phyloP scores from a whole-genome alignment of 2,888 invertebrate species.

The Lycophotia porphyrea region DNA sequence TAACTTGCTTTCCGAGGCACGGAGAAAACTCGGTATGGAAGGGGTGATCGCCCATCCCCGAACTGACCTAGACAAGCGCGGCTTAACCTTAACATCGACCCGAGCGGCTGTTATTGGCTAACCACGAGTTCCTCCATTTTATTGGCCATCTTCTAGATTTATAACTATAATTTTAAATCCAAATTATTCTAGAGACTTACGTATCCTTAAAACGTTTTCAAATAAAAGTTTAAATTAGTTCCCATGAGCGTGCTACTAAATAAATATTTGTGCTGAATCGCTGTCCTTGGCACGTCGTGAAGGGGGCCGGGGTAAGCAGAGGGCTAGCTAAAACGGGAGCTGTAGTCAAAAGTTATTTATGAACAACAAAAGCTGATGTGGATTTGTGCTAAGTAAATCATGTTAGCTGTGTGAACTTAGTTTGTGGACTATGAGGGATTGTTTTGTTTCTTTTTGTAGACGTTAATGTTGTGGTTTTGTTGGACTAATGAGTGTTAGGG shows the following conservation, averaged over 20 bases:
- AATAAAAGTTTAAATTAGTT: conserved; percentile 26
- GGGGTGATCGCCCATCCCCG: background rate
- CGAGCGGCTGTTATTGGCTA: background rate
- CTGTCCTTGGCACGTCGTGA: conserved; percentile 72
- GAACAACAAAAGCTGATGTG: conserved; percentile 61
- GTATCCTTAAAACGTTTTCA: conserved; percentile 7
- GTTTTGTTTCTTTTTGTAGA: conserved; percentile 5
- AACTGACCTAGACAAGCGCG: background rate
- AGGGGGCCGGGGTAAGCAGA: conserved; percentile 53
- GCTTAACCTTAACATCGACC: background rate
- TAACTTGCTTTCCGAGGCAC: background rate
- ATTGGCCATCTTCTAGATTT: background rate
- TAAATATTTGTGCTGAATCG: conserved; percentile 71
- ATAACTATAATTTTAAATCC: background rate
- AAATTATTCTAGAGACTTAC: background rate
- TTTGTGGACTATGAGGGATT: conserved; percentile 8
- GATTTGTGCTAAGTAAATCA: conserved; percentile 58
- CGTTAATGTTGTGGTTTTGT: background rate
- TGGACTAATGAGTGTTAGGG: background rate
- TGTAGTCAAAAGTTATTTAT: conserved; percentile 55
- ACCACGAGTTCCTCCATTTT: background rate
- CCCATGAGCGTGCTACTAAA: conserved; percentile 61
- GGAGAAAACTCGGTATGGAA: background rate
- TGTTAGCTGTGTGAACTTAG: conserved; percentile 47
- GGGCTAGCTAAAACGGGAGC: conserved; percentile 51